phyloP scores from a whole-genome alignment of 2,797 vertebrate genomes.

The Sebastiscus albofasciatus region DNA sequence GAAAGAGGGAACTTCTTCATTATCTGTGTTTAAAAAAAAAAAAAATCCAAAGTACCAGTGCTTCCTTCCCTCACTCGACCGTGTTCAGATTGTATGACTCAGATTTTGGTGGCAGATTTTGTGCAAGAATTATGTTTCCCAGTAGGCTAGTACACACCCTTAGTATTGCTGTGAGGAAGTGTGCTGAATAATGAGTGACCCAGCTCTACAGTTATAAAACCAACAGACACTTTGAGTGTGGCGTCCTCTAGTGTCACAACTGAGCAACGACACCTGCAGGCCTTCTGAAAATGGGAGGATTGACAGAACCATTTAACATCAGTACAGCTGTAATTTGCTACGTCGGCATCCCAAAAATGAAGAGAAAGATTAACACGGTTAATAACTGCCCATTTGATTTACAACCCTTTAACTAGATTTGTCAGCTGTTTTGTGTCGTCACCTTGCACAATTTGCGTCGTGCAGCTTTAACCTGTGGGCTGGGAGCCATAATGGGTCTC shows the following conservation, averaged over 20 bases:
- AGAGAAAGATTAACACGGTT: no score
- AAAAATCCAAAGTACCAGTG: neutral
- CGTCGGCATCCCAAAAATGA: neutral
- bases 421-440: neutral
- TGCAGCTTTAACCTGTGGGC: conserved; percentile 49
- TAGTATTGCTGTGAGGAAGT: neutral
- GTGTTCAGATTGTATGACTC: neutral
- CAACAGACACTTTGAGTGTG: conserved; percentile 23
- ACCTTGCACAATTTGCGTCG: neutral
- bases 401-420: neutral
- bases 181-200: neutral
- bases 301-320: neutral
- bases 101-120: neutral
- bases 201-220: neutral
- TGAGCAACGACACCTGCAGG: neutral
- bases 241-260: conserved; percentile 53
- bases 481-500: conserved; percentile 50
- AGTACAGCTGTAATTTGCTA: neutral
- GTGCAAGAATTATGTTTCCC: neutral
- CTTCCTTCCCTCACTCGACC: neutral
- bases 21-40: neutral
- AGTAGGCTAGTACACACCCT: no score
- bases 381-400: neutral
- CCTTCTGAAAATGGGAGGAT: neutral
- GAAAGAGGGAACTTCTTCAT: neutral